Base-by-base conservation (phyloP, 2,113 vertebrate genomes). In the Hiodon tergisus region DNA sequence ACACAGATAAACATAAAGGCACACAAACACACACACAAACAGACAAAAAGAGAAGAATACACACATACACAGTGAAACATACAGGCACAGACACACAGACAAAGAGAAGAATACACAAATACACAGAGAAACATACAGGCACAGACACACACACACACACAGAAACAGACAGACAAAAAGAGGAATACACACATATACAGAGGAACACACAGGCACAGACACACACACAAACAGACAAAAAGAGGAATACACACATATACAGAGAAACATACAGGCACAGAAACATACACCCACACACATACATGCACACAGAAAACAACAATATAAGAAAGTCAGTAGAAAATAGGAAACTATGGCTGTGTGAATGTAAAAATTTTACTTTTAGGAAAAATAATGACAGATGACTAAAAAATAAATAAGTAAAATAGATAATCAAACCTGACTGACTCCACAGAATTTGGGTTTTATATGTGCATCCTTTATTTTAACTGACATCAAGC, bases 401-500 rank as follows among this genome's bases (percentile, higher is more conserved):
- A 31, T 31, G 31, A 31, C 31, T 2, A 31, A 31, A 31, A 31
- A 31, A 31, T 31, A 31, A 31, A 31, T 31, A 31, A 31, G 31
- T 31, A 31, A 31, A 31, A 31, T 31, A 31, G 31, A 31, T 31
- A 31, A 31, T 31, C 31, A 31, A 31, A 31, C 31, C 31, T 31
- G 31, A 31, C 31, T 31, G 31, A 31, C 31, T 31, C 31, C 31
- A 31, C 31, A 31, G 31, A 31, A 31, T 31, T 31, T 31, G 31
- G 31, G 31, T 31, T 31, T 31, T 31, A 2, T 31, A 31, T 31
- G 31, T 31, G 31, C 31, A 31, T 14, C 5, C 77, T 72, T 76
- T 68, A 76, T 72, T 77, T 71, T 65, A 47, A 69, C 51, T 11
- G 13, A 53, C 73, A 52, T 50, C 55, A 47, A 74, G 71, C 65